Evolutionary conservation across 2,113 vertebrate genomes (phyloP), one percentile per base, ranked within the genome.

Genomic region (Pollimyrus isidori): DNA sequence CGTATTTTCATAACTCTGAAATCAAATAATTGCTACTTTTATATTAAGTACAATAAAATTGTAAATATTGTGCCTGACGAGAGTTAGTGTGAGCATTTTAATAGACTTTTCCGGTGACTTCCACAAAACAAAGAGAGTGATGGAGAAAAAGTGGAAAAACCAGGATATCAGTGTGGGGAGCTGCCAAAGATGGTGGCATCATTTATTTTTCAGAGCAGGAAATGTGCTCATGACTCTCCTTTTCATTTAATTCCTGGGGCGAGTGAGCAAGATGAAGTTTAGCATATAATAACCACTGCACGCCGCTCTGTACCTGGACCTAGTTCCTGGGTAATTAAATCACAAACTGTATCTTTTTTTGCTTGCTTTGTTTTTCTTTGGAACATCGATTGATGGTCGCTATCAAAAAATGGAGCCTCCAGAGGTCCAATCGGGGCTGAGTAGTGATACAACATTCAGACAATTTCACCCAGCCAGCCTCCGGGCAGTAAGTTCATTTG

Each of bases 11-110:
- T 97, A 96, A 96, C 96, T 96, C 96, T 95, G 95, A 97, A 97
- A 97, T 97, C 96, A 97, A 97, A 97, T 97, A 97, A 96, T 97
- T 96, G 95, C 96, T 93, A 95, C 95, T 96, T 97, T 97, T 97
- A 97, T 97, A 97, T 97, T 97, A 97, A 97, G 96, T 96, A 96
- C 95, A 97, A 96, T 97, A 97, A 97, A 96, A 96, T 95, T 96
- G 96, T 96, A 97, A 96, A 95, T 95, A 96, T 96, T 96, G 95
- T 95, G 96, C 94, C 96, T 96, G 95, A 95, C 95, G 95, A 95
- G 95, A 97, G 96, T 95, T 94, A 95, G 95, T 96, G 96, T 95
- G 95, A 97, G 95, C 95, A 95, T 96, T 97, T 96, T 96, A 96
- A 96, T 97, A 96, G 96, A 94, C 96, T 96, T 97, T 96, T 96